phyloP scores from a whole-genome alignment of 2,113 vertebrate genomes.

The Sisor rabdophorus region DNA sequence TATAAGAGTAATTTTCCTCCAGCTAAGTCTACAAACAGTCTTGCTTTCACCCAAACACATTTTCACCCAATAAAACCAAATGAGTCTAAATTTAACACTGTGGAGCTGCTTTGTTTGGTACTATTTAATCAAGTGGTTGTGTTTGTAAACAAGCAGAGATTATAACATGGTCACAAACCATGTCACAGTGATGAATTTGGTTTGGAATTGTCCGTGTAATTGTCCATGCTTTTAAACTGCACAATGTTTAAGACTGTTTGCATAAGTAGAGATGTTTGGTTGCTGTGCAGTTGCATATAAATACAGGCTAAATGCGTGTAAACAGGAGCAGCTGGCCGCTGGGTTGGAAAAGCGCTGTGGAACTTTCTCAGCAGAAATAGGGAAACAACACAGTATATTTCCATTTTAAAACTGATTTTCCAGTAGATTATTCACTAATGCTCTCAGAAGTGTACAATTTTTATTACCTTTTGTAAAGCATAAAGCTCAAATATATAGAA shows the following conservation, averaged over 20 bases:
- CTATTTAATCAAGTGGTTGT: conserved; percentile 12
- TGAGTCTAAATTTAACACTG: conserved; percentile 14
- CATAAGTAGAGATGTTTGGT: conserved; percentile 19
- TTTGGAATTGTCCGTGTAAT: conserved; percentile 15
- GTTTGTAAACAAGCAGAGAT: conserved; percentile 19
- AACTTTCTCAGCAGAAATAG: neutral
- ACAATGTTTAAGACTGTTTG: conserved; percentile 22
- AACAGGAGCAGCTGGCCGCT: conserved; percentile 37
- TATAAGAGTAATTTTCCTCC: neutral
- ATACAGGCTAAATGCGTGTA: conserved; percentile 26
- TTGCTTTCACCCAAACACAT: conserved; percentile 32
- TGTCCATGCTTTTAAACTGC: conserved; percentile 17
- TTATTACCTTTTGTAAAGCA: neutral
- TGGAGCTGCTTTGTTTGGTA: conserved; percentile 1
- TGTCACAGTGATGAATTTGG: conserved; percentile 19
- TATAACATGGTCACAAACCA: neutral
- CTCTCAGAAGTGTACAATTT: neutral
- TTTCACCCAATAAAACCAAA: conserved; percentile 25
- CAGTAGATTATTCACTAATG: neutral
- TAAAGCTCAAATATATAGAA: neutral
- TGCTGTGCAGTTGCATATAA: conserved; percentile 31
- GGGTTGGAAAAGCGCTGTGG: neutral
- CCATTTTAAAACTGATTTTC: neutral
- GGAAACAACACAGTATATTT: neutral
- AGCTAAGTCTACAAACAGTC: conserved; percentile 13